Percentiles rank a stretch among this genome's conserved stretches.
Conservation (phyloP, 2,888 invertebrate genomes). For the Steinernema carpocapsae region DNA sequence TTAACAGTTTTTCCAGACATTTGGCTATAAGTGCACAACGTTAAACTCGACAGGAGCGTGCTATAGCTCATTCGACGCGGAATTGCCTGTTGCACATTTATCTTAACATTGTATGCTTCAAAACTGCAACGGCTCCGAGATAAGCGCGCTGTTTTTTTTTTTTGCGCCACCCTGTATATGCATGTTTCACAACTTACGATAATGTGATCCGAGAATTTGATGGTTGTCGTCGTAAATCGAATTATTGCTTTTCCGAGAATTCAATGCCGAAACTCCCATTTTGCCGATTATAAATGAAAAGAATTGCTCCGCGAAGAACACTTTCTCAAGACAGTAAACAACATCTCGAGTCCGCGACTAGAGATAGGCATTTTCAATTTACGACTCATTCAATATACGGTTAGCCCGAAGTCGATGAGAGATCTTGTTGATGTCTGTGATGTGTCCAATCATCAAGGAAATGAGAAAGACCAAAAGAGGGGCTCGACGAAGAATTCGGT, state of each 20-base stretch:
- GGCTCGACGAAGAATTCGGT: no score
- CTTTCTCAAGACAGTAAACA: conserved; percentile 3
- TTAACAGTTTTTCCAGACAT: no score
- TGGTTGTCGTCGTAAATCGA: conserved; percentile 15
- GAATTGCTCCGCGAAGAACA: background rate
- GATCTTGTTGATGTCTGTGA: background rate
- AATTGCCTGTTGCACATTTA: no score
- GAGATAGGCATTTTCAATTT: conserved; percentile 20
- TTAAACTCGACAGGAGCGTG: no score
- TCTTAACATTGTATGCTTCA: no score
- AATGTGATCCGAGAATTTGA: conserved; percentile 16
- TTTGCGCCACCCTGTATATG: no score
- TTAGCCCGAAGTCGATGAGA: background rate
- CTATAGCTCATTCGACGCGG: no score
- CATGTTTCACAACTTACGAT: conserved; percentile 19
- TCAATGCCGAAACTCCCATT: background rate
- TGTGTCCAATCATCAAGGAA: background rate
- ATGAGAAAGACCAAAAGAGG: no score
- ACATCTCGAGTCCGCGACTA: background rate
- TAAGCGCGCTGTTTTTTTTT: no score
- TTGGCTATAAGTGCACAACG: no score
- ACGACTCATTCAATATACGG: background rate
- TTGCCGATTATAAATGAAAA: background rate
- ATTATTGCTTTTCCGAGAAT: background rate
- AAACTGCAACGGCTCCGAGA: no score